Conservation (phyloP, 2,888 invertebrate genomes). For the Tipula unca region DNA sequence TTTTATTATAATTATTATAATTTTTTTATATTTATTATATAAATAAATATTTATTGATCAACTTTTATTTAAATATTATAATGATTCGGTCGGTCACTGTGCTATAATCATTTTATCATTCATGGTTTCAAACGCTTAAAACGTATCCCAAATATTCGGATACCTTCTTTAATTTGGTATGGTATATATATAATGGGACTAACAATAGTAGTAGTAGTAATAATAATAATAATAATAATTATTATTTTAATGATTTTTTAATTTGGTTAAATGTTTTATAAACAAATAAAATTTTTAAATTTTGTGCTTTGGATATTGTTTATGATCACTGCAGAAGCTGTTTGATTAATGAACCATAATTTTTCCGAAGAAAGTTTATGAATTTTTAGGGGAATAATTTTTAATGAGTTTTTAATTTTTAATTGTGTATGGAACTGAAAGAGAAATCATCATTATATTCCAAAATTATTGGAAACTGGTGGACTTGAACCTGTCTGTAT, state of each 20-base stretch:
- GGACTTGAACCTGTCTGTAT: background rate
- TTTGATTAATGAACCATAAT: background rate
- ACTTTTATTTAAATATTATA: too few species aligned
- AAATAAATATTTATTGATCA: too few species aligned
- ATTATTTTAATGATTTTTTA: background rate
- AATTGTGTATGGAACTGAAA: background rate
- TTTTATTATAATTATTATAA: too few species aligned
- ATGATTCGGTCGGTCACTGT: too few species aligned
- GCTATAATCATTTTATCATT: background rate
- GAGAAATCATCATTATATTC: background rate
- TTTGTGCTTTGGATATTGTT: background rate
- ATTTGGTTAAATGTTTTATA: background rate
- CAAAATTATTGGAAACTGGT: background rate
- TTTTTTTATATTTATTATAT: too few species aligned
- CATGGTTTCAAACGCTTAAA: background rate
- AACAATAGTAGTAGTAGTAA: background rate
- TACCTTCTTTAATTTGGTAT: background rate
- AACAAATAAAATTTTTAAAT: background rate
- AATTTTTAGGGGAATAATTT: background rate
- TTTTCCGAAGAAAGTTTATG: background rate
- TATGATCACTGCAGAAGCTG: background rate
- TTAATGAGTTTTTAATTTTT: background rate
- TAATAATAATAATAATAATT: background rate
- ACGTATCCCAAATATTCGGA: background rate
- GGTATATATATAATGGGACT: background rate